Evolutionary conservation across 2,888 invertebrate species (phyloP).

Genomic region (Eupithecia vulgata): DNA sequence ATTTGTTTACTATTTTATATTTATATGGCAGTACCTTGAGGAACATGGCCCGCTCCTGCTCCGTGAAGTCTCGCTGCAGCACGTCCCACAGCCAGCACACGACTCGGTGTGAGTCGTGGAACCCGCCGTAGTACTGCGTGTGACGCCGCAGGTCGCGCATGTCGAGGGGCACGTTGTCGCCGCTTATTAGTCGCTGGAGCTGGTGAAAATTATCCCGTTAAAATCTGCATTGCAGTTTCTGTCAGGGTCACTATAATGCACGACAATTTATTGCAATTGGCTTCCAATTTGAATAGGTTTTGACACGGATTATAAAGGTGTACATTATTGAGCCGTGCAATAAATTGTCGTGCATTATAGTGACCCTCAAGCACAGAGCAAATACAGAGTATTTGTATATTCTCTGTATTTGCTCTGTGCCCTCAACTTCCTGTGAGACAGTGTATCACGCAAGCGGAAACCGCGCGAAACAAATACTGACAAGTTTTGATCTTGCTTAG

Average conservation of each 20-base stretch:
- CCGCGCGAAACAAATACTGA: too few relatives aligned
- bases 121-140: constrained; percentile 99
- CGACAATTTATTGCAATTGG: too few relatives aligned
- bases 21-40: constrained; percentile 87
- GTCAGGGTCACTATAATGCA: too few relatives aligned
- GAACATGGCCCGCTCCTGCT: constrained; percentile 96
- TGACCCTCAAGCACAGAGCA: too few relatives aligned
- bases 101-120: constrained; percentile 98
- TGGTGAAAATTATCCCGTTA: constrained; percentile 51
- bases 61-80: constrained; percentile 96
- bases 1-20: too few relatives aligned
- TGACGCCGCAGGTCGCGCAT: constrained; percentile 93
- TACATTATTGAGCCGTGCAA: too few relatives aligned
- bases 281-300: too few relatives aligned
- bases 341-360: too few relatives aligned
- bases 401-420: too few relatives aligned
- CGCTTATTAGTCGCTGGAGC: constrained; percentile 97
- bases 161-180: constrained; percentile 97
- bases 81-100: constrained; percentile 99
- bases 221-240: background rate
- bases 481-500: too few relatives aligned
- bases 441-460: background rate
- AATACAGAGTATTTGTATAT: too few relatives aligned
- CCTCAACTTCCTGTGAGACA: background rate
- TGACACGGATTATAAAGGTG: too few relatives aligned